Percentiles rank a stretch among this genome's conserved stretches.
phyloP scores from a whole-genome alignment of 2,113 vertebrate genomes.

The Cichladusa arquata region DNA sequence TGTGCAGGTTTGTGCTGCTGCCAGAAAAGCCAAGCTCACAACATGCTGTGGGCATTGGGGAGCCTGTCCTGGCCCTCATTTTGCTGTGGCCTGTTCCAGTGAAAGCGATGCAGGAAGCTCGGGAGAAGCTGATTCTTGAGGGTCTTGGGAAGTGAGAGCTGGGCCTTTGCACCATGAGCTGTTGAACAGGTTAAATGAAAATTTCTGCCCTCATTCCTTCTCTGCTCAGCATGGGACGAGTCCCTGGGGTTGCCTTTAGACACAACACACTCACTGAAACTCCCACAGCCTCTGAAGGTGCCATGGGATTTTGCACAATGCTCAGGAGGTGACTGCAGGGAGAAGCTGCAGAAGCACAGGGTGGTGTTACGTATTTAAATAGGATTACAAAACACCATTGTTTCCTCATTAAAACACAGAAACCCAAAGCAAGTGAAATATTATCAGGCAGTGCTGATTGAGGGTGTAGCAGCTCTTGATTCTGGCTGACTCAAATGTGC shows the following conservation, averaged over 20 bases:
- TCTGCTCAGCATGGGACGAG: not conserved
- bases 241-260: not conserved
- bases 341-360: not conserved
- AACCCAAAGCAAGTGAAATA: conserved; percentile 25
- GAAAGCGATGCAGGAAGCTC: not conserved
- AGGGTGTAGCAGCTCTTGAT: not conserved
- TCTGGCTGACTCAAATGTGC: not conserved
- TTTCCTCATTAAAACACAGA: conserved; percentile 26
- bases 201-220: not conserved
- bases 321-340: not conserved
- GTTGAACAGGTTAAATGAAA: not conserved
- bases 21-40: not conserved
- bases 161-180: not conserved
- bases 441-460: conserved; percentile 12
- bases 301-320: not conserved
- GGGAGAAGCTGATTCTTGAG: not conserved
- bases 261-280: not conserved
- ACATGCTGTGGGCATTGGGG: not conserved
- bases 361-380: not conserved
- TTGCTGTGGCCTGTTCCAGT: not conserved
- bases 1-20: not conserved
- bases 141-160: not conserved
- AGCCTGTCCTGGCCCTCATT: not conserved
- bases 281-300: not conserved
- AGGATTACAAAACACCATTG: conserved; percentile 21